Evolutionary conservation across 2,888 invertebrate species (phyloP).

Genomic region (Volucella inanis): DNA sequence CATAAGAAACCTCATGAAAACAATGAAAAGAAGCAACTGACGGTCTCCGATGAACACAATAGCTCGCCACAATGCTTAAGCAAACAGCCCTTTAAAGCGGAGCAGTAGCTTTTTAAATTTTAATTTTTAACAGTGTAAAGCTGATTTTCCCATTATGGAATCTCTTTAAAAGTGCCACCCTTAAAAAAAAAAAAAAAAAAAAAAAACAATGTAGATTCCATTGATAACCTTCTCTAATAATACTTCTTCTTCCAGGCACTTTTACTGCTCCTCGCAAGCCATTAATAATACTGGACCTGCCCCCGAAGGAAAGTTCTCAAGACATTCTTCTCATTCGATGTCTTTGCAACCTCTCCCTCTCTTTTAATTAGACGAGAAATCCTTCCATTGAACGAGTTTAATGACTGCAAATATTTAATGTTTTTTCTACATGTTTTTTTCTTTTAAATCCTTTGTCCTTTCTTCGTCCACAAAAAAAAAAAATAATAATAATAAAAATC

Average conservation of each 20-base stretch:
- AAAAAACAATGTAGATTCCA: neutral
- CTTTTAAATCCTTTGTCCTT: neutral
- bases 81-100: no score
- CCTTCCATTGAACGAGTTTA: neutral
- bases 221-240: neutral
- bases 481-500: no score
- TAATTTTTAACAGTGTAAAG: no score
- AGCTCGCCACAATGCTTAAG: no score
- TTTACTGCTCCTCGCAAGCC: neutral
- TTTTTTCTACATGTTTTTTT: neutral
- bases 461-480: neutral
- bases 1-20: no score
- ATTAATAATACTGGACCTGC: neutral
- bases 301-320: neutral
- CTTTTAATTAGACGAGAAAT: neutral
- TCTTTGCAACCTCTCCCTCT: neutral
- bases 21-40: no score
- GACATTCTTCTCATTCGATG: neutral
- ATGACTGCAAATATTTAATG: slow-evolving; percentile 6
- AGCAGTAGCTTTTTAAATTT: no score
- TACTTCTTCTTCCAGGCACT: neutral
- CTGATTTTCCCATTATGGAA: no score
- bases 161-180: neutral
- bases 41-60: no score
- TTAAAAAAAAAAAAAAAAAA: neutral